A percentile compares a stretch with the other conserved stretches of the same genome.
phyloP scores from a whole-genome alignment of 2,888 invertebrate species.

The Seladonia tumulorum region DNA sequence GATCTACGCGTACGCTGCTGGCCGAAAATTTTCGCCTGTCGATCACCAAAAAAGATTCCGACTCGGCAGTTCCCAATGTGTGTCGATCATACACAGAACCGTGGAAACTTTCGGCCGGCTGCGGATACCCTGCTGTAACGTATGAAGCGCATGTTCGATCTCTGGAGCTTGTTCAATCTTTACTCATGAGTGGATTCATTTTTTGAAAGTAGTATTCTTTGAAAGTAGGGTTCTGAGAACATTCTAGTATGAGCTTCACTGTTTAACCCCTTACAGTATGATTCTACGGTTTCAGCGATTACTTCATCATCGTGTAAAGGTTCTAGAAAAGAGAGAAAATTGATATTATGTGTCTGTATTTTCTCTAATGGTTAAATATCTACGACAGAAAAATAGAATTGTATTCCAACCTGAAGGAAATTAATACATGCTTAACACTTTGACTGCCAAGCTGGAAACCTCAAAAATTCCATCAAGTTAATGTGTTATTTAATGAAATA shows the following conservation, averaged over 20 bases:
- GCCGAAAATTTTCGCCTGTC: neutral
- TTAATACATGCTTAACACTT: too few relatives aligned
- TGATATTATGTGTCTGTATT: neutral
- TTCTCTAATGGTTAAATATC: neutral
- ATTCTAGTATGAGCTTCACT: neutral
- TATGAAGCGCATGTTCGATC: neutral
- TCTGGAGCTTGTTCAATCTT: neutral
- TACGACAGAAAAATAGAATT: neutral
- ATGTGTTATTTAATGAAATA: too few relatives aligned
- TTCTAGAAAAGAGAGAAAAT: neutral
- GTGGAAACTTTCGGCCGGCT: neutral
- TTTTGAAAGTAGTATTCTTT: too few relatives aligned
- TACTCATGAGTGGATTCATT: neutral
- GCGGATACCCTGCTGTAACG: neutral
- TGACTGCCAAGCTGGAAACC: too few relatives aligned
- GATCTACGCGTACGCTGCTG: neutral
- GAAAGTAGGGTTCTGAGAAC: neutral
- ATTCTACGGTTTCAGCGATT: too few relatives aligned
- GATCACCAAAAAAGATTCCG: neutral
- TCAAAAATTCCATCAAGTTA: too few relatives aligned
- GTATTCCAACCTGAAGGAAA: too few relatives aligned
- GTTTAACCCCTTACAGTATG: too few relatives aligned
- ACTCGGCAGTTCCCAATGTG: neutral
- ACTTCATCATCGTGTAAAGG: neutral
- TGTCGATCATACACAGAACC: neutral